Evolutionary conservation across 2,888 invertebrate species (phyloP).

Genomic region (Blastobasis adustella): DNA sequence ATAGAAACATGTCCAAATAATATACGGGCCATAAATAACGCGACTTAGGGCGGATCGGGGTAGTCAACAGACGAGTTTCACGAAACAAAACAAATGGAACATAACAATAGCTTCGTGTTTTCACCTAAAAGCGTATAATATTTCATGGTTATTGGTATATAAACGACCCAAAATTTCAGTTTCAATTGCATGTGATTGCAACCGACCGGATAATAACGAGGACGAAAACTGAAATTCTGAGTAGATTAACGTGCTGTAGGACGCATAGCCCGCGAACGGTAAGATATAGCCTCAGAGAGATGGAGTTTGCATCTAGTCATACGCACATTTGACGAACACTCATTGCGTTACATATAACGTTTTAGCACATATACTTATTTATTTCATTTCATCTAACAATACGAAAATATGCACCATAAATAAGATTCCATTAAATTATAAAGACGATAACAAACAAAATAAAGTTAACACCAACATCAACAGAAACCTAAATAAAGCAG

Average conservation of each 20-base stretch:
- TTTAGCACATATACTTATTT: constrained; percentile 65
- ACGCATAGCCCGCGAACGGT: constrained; percentile 52
- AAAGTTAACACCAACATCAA: constrained; percentile 48
- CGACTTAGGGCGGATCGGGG: constrained; percentile 66
- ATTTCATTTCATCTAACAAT: constrained; percentile 57
- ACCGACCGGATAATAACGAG: background rate
- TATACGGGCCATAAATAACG: constrained; percentile 57
- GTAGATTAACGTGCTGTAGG: constrained; percentile 48
- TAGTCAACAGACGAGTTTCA: constrained; percentile 51
- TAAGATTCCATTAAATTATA: constrained; percentile 37
- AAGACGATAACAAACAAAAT: constrained; percentile 45
- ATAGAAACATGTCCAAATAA: constrained; percentile 32
- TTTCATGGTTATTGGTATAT: constrained; percentile 45
- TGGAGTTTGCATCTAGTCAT: constrained; percentile 62
- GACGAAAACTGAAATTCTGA: constrained; percentile 40
- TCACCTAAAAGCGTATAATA: constrained; percentile 64
- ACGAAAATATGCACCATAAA: constrained; percentile 53
- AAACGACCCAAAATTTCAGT: constrained; percentile 51
- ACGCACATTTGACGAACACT: constrained; percentile 62
- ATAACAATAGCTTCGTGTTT: constrained; percentile 67
- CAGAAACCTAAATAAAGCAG: constrained; percentile 61
- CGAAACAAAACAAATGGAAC: constrained; percentile 53
- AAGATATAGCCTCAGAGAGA: constrained; percentile 46
- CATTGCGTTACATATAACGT: constrained; percentile 74
- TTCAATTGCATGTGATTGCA: constrained; percentile 4